These are phyloP conservation scores for Scomber japonicus DNA, from an alignment of 2,113 vertebrate genomes.

Conservation along the genomic window DNA sequence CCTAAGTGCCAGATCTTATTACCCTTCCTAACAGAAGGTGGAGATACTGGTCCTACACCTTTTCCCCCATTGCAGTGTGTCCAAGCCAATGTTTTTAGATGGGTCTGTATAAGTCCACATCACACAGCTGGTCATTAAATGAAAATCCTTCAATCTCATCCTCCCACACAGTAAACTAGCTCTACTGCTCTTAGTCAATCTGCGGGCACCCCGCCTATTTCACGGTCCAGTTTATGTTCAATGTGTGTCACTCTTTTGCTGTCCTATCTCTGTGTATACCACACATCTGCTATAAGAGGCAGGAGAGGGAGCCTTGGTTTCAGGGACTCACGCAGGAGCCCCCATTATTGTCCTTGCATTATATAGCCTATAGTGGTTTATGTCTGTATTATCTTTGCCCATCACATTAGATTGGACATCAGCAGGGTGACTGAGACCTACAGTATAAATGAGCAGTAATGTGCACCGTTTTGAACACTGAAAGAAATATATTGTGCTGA, in stretches of 20 bases:
- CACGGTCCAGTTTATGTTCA: conserved; percentile 70
- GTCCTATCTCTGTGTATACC: conserved; percentile 53
- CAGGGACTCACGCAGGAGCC: conserved; percentile 59
- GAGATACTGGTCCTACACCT: conserved; percentile 10
- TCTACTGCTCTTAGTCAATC: conserved; percentile 41
- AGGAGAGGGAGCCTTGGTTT: conserved; percentile 66
- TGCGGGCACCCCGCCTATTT: conserved; percentile 56
- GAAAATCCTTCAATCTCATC: conserved; percentile 63
- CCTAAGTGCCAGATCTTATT: conserved; percentile 59
- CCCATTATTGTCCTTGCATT: conserved; percentile 53
- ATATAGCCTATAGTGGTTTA: conserved; percentile 48
- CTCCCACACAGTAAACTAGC: conserved; percentile 62
- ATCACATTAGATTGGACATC: conserved; percentile 48
- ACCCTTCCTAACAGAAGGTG: conserved; percentile 51
- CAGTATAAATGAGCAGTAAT: conserved; percentile 53
- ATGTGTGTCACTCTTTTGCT: conserved; percentile 52
- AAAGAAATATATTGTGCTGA: conserved; percentile 20
- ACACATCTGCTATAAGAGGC: conserved; percentile 58
- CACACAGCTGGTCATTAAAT: conserved; percentile 74
- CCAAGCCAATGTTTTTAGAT: conserved; percentile 60
- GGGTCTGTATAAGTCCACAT: conserved; percentile 52
- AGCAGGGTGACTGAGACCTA: conserved; percentile 50
- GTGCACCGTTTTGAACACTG: conserved; percentile 10
- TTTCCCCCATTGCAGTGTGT: neutral
- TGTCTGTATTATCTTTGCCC: conserved; percentile 41